These are phyloP conservation scores for Columbina picui DNA, from an alignment of 2,113 vertebrate genomes.

Conservation along the genomic window DNA sequence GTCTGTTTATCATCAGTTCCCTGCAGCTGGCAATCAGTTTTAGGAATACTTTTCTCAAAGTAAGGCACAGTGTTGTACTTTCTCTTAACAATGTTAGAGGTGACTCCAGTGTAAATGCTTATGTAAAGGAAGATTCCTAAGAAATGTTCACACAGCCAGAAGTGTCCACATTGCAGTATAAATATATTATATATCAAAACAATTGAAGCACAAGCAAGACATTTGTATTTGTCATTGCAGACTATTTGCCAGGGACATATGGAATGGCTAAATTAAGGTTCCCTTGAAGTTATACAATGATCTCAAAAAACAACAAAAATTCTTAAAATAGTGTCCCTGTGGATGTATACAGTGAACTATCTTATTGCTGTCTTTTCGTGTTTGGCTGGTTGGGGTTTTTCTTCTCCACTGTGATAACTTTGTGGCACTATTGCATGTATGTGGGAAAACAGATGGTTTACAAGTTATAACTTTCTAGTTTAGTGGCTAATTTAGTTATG, in stretches of 20 bases:
- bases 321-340: not conserved
- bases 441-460: not conserved
- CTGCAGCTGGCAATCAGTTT: not conserved
- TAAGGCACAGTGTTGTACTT: not conserved
- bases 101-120: not conserved
- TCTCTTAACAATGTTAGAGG: not conserved
- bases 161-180: not conserved
- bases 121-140: not conserved
- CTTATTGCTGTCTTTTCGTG: not conserved
- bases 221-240: not conserved
- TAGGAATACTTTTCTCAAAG: not conserved
- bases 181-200: not conserved
- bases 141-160: not conserved
- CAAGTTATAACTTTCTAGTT: not conserved
- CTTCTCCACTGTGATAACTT: not conserved
- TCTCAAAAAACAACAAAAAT: not conserved
- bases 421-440: not conserved
- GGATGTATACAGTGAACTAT: not conserved
- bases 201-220: not conserved
- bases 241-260: not conserved
- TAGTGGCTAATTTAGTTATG: not conserved
- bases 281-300: not conserved
- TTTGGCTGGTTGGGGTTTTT: not conserved
- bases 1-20: not conserved
- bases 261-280: not conserved